phyloP scores from a whole-genome alignment of 2,888 invertebrate species.

The Luffia ferchaultella region DNA sequence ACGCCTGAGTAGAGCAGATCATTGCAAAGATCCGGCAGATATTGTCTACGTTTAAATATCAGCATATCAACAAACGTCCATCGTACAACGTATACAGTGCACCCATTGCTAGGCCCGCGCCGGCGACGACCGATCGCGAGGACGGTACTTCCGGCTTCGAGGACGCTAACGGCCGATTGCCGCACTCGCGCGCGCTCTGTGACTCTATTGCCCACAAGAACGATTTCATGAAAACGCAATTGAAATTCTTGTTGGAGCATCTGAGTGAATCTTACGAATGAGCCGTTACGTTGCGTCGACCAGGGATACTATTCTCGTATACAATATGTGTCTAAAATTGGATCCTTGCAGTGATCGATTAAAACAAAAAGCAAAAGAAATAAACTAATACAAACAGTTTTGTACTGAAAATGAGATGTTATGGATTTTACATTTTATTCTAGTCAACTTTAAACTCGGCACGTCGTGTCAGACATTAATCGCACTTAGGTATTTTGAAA shows the following conservation, averaged over 20 bases:
- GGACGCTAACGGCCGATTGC: conserved; percentile 55
- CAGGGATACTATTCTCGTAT: conserved; percentile 53
- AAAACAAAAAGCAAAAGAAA: too few relatives aligned
- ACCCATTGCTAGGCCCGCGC: conserved; percentile 37
- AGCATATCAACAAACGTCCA: conserved; percentile 64
- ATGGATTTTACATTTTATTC: conserved; percentile 53
- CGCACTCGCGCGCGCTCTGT: conserved; percentile 52
- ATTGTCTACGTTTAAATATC: conserved; percentile 77
- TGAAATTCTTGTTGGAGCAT: conserved; percentile 70
- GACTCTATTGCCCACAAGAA: conserved; percentile 60
- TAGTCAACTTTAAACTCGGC: conserved; percentile 64
- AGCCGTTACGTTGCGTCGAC: conserved; percentile 33
- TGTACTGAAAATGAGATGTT: conserved; percentile 26
- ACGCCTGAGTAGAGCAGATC: conserved; percentile 90
- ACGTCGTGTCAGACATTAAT: conserved; percentile 18
- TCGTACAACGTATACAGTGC: conserved; percentile 57
- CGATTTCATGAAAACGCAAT: conserved; percentile 54
- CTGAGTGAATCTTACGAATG: conserved; percentile 73
- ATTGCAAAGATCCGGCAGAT: conserved; percentile 84
- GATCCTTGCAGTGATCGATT: conserved; percentile 68
- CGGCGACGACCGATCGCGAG: conserved; percentile 42
- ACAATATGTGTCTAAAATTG: conserved; percentile 53
- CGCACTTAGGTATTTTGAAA: neutral
- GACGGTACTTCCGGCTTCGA: conserved; percentile 34
- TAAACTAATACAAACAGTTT: conserved; percentile 42